Evolutionary conservation across 2,888 invertebrate genomes (phyloP).

Genomic region (Salticus scenicus): DNA sequence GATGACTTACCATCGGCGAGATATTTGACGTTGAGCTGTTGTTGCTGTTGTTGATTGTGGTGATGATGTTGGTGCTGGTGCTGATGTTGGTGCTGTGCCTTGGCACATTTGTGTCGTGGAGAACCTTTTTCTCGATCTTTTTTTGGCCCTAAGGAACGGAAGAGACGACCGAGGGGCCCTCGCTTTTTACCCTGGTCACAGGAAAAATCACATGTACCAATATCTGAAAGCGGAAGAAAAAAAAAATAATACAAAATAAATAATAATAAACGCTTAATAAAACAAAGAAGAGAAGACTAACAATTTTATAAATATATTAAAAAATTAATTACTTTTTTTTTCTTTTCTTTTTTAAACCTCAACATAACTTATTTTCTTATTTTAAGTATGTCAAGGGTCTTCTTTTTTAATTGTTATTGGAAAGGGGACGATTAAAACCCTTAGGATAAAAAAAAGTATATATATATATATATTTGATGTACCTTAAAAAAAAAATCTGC

Average conservation of each 20-base stretch:
- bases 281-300: not conserved
- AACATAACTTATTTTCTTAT: no score
- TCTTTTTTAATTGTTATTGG: no score
- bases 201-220: not conserved
- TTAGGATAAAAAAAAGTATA: no score
- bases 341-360: no score
- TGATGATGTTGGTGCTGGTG: conserved; percentile 35
- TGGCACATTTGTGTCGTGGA: conserved; percentile 66
- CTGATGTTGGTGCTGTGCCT: conserved; percentile 51
- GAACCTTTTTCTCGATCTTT: conserved; percentile 66
- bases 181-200: conserved; percentile 60
- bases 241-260: no score
- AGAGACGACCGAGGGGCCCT: conserved; percentile 61
- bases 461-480: no score
- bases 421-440: no score
- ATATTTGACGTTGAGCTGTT: conserved; percentile 63
- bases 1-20: conserved; percentile 29
- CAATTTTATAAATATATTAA: not conserved
- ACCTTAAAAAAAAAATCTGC: no score
- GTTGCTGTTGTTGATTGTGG: conserved; percentile 36
- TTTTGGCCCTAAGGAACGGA: conserved; percentile 65
- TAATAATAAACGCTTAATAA: not conserved
- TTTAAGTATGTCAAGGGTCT: no score
- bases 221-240: not conserved
- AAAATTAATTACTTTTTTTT: no score